These are phyloP conservation scores for Bos taurus DNA, from an alignment of 2,113 vertebrate species.

Conservation along the genomic window ARS-UCD2.0 NC_037334.1:22884001-22884500, in stretches of 20 bases:
- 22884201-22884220: neutral
- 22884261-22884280: neutral
- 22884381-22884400: neutral
- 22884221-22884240: neutral
- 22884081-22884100: neutral
- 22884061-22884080: neutral
- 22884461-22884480: too few species aligned
- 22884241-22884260: neutral
- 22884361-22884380: neutral
- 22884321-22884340: neutral
- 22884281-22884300: neutral
- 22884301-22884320: neutral
- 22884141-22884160: neutral
- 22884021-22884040: neutral
- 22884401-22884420: neutral
- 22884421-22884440: too few species aligned
- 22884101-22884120: neutral
- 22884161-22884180: neutral
- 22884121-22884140: neutral
- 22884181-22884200: neutral
- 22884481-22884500: too few species aligned
- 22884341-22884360: neutral
- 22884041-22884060: neutral
- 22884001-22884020: neutral
- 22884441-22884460: too few species aligned